A percentile compares a stretch with the other conserved stretches of the same genome.
Evolutionary conservation across 2,888 invertebrate species (phyloP).

Genomic region (Orgyia antiqua): DNA sequence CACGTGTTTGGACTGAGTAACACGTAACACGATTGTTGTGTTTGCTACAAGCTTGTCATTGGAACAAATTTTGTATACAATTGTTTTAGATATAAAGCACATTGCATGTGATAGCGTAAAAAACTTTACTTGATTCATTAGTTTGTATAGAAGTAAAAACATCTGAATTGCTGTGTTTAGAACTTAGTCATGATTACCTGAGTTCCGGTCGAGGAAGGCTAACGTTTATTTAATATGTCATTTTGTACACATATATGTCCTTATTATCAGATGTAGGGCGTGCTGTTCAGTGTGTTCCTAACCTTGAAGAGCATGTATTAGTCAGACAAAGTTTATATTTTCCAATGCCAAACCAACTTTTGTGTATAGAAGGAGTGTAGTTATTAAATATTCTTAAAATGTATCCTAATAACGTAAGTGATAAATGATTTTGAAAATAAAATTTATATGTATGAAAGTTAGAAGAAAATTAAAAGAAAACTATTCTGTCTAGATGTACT

Average conservation of each 20-base stretch:
- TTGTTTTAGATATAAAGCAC: slow-evolving; percentile 2
- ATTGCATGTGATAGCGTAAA: slow-evolving; percentile 1
- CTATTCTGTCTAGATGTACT: too few relatives aligned
- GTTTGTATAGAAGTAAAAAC: slow-evolving; percentile 4
- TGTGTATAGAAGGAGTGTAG: too few relatives aligned
- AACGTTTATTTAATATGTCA: slow-evolving; percentile 38
- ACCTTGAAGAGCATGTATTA: background rate
- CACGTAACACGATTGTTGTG: slow-evolving; percentile 2
- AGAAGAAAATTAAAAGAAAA: too few relatives aligned
- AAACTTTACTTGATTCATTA: slow-evolving; percentile 12
- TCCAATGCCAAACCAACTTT: too few relatives aligned
- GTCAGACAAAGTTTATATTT: background rate
- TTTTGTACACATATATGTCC: slow-evolving; percentile 6
- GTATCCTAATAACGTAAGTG: too few relatives aligned
- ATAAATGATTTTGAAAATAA: too few relatives aligned
- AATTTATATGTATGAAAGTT: too few relatives aligned
- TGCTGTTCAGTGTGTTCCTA: background rate
- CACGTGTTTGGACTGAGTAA: slow-evolving; percentile 22
- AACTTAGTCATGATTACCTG: slow-evolving; percentile 19
- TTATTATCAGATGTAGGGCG: slow-evolving; percentile 1
- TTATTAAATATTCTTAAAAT: too few relatives aligned
- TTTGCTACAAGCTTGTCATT: slow-evolving; percentile 4
- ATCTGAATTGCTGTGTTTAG: slow-evolving; percentile 11
- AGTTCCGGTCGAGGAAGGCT: slow-evolving; percentile 25
- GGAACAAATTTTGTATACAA: slow-evolving; percentile 1